Percentiles rank a stretch among this genome's conserved stretches.
These are phyloP conservation scores for Luperina testacea DNA, from an alignment of 2,888 invertebrate genomes.

Conservation along the genomic window DNA sequence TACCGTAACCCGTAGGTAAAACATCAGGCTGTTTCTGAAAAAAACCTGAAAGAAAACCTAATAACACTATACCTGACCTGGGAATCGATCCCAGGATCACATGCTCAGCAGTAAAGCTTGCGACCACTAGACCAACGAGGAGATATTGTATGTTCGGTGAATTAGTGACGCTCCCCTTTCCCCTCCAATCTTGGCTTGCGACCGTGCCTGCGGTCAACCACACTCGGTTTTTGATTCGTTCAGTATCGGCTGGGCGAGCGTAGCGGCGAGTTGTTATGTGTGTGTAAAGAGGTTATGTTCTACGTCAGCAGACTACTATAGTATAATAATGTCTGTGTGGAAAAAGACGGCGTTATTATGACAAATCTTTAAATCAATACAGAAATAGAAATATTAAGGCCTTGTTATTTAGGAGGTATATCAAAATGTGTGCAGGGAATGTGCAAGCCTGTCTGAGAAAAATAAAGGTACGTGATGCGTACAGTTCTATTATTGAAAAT, in stretches of 20 bases:
- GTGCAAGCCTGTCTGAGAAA: neutral
- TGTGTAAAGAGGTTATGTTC: neutral
- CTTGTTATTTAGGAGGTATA: neutral
- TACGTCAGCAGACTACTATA: neutral
- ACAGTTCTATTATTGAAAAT: neutral
- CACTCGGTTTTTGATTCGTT: neutral
- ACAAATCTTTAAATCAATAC: constrained; percentile 1
- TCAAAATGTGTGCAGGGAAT: neutral
- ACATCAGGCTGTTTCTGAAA: too few species aligned
- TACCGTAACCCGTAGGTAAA: too few species aligned
- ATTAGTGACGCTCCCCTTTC: too few species aligned
- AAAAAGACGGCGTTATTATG: neutral
- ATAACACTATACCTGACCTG: too few species aligned
- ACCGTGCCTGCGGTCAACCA: neutral
- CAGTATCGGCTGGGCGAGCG: neutral
- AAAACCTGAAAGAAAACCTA: too few species aligned
- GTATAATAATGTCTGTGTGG: neutral
- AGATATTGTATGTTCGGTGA: too few species aligned
- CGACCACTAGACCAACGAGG: too few species aligned
- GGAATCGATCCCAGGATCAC: too few species aligned
- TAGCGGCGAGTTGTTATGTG: neutral
- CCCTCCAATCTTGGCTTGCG: too few species aligned
- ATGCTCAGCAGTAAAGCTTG: too few species aligned
- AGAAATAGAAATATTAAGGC: neutral
- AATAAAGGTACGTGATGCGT: constrained; percentile 1